Conservation (phyloP, 2,888 invertebrate species). For the Hofmannophila pseudospretella region DNA sequence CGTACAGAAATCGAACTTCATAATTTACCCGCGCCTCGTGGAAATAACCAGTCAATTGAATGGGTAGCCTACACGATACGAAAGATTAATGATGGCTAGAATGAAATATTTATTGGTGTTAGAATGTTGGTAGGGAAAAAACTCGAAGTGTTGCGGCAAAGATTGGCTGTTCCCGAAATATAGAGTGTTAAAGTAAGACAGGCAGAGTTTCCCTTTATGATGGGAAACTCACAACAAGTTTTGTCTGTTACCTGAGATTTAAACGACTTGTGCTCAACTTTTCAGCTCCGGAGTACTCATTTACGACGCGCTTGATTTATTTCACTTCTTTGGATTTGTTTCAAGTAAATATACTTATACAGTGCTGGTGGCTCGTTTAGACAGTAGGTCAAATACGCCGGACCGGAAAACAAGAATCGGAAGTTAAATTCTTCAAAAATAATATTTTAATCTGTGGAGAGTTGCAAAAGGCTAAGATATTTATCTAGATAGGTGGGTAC, state of each 20-base stretch:
- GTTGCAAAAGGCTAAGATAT: too few relatives aligned
- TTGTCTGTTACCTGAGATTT: constrained; percentile 1
- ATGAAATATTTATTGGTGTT: constrained; percentile 36
- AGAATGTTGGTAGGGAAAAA: constrained; percentile 22
- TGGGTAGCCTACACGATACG: constrained; percentile 36
- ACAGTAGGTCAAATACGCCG: too few relatives aligned
- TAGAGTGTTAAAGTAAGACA: background rate
- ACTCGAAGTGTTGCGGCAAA: background rate
- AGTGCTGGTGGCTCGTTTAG: too few relatives aligned
- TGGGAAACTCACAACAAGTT: background rate
- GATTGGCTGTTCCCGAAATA: constrained; percentile 2
- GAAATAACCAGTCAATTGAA: constrained; percentile 49
- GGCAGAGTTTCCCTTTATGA: background rate
- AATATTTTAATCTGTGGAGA: too few relatives aligned
- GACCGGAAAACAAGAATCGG: too few relatives aligned
- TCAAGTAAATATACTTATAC: background rate
- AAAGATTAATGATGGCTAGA: constrained; percentile 52
- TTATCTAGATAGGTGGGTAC: too few relatives aligned
- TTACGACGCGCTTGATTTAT: constrained; percentile 2
- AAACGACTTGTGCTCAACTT: background rate
- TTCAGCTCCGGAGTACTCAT: constrained; percentile 1
- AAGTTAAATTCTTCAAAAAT: too few relatives aligned
- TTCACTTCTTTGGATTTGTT: constrained; percentile 1
- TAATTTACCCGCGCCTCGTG: constrained; percentile 33
- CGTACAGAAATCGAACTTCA: constrained; percentile 29